Evolutionary conservation across 64 coral and sea anemone genomes (phyloP), one percentile per base, ranked within the genome.

Genomic region (Orbicella faveolata): DNA sequence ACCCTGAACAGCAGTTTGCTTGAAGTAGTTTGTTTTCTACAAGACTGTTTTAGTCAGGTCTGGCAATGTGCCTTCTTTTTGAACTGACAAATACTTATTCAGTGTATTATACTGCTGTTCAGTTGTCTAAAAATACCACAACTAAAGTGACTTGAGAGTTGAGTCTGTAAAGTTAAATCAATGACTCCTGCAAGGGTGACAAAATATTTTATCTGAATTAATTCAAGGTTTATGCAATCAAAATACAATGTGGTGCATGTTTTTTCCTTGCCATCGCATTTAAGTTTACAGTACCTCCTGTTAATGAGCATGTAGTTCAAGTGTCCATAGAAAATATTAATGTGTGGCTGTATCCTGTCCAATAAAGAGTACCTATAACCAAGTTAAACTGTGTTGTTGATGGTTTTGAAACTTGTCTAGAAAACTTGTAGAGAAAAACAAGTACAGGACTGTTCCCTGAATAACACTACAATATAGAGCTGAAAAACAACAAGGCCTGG

Each of bases 301-400:
- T 52, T 39, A 63, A 11, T 63, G 55, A 59, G 55, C 13, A n/a
- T 52, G 23, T 53, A 33, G 37, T 48, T 6, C 44, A 7, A 52
- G 37, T 72, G 52, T 59, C 77, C 52, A 44, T 57, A 23, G 80
- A 83, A 85, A 48, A 65, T 85, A 70, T 70, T 70, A 85, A 52
- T 85, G 36, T 78, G 17, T n/a, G 10, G 36, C 37, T 26, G 19
- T 33, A 85, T n/a, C 30, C 39, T 72, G 12, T 64, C 4, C 82
- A 85, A 85, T 85, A 85, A 85, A 85, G 63, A 85, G 72, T 72
- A 21, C 20, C 65, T 85, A 70, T 84, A 81, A 81, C 79, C 79
- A 81, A 64, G 76, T 78, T n/a, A 1, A 52, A 78, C 8, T 52
- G 37, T 14, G 7, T 10, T 21, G 18, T 9, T 78, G 17, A 41